Conservation (phyloP, 30 jellyfish, hydroid and myxozoan genomes). For the Haliclystus octoradiatus region DNA sequence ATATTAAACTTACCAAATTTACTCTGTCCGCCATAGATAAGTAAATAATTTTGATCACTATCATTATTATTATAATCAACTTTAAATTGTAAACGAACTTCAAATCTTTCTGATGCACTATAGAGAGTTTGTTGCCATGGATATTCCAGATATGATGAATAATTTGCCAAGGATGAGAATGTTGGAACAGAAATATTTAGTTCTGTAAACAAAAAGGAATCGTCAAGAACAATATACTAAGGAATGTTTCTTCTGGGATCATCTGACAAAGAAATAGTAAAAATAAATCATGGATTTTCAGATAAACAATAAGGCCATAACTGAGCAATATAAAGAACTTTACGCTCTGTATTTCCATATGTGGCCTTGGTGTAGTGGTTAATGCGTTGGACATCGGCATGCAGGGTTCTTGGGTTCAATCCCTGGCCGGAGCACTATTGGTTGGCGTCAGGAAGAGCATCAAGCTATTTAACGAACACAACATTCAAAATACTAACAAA, state of each 20-base stretch:
- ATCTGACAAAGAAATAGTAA: neutral
- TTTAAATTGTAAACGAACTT: conserved; percentile 5
- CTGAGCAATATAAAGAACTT: too few species aligned
- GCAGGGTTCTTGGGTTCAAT: too few species aligned
- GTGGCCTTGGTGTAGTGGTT: too few species aligned
- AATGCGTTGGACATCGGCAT: too few species aligned
- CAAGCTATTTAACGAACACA: too few species aligned
- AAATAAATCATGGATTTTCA: neutral
- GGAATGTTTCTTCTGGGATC: neutral
- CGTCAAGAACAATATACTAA: neutral
- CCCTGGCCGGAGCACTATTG: too few species aligned
- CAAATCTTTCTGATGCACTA: neutral
- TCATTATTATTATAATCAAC: neutral
- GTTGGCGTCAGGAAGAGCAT: too few species aligned
- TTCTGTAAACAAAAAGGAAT: neutral
- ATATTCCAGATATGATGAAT: neutral
- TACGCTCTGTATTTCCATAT: too few species aligned
- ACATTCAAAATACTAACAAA: too few species aligned
- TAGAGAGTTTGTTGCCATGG: neutral
- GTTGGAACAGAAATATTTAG: conserved; percentile 9
- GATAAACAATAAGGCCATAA: too few species aligned
- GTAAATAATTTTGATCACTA: neutral
- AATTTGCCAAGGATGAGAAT: neutral
- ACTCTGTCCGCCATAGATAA: neutral
- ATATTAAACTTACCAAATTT: neutral